Percentiles rank a stretch among this genome's conserved stretches.
phyloP scores from a whole-genome alignment of 2,888 invertebrate genomes.

The Pachycephus smyrnensis region DNA sequence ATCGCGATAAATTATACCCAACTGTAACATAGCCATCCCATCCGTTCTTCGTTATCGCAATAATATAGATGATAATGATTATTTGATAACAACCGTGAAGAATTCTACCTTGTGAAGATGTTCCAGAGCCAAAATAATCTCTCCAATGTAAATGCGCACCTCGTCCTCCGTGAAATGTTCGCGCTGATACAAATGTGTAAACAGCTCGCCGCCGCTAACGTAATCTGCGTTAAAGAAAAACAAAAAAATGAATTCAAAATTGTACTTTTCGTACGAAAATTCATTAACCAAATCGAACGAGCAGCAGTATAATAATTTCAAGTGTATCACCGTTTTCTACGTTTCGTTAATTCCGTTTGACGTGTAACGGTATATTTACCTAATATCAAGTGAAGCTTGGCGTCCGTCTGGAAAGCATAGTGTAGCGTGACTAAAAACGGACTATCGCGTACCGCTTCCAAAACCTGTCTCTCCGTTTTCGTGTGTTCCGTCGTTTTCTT shows the following conservation, averaged over 20 bases:
- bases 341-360: neutral
- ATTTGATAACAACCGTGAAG: neutral
- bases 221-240: slow-evolving; percentile 80
- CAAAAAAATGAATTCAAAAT: neutral
- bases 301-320: neutral
- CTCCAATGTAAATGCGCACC: slow-evolving; percentile 94
- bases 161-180: slow-evolving; percentile 92
- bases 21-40: slow-evolving; percentile 71
- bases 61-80: neutral
- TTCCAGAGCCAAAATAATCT: slow-evolving; percentile 95
- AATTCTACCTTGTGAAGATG: slow-evolving; percentile 87
- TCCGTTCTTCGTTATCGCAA: neutral
- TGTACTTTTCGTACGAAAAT: neutral
- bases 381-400: slow-evolving; percentile 95
- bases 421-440: slow-evolving; percentile 97
- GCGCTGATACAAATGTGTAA: slow-evolving; percentile 95
- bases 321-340: neutral
- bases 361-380: slow-evolving; percentile 73
- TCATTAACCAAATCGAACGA: neutral
- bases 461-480: slow-evolving; percentile 94
- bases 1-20: slow-evolving; percentile 97
- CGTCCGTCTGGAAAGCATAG: slow-evolving; percentile 98
- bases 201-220: slow-evolving; percentile 96
- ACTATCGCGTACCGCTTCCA: slow-evolving; percentile 93
- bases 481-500: slow-evolving; percentile 97